A percentile compares a stretch with the other conserved stretches of the same genome.
Conservation (phyloP, 2,113 vertebrate genomes). For the Xyliphius kryptos region DNA sequence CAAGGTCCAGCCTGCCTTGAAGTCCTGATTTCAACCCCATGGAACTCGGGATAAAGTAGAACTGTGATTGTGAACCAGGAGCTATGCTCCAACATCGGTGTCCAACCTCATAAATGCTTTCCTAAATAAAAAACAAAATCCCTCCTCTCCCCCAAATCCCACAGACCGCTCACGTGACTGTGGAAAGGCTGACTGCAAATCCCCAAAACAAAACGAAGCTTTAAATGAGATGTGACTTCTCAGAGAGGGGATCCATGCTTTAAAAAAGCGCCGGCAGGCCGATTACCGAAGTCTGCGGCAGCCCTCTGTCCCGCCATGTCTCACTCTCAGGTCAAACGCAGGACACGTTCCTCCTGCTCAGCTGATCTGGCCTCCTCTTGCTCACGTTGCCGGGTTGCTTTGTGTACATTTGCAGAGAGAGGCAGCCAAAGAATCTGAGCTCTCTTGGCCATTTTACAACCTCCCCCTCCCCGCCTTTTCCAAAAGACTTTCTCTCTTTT, state of each 20-base stretch:
- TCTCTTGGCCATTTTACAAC: slow-evolving; percentile 26
- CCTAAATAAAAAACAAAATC: not conserved
- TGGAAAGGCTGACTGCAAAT: not conserved
- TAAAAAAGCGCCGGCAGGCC: not conserved
- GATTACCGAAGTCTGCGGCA: not conserved
- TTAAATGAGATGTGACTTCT: not conserved
- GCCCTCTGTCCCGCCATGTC: not conserved
- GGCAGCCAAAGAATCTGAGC: slow-evolving; percentile 25
- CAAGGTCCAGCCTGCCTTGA: too few species aligned
- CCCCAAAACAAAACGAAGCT: not conserved
- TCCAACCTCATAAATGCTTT: not conserved
- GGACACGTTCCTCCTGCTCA: not conserved
- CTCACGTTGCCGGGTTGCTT: not conserved
- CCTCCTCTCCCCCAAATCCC: too few species aligned
- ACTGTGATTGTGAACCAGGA: too few species aligned
- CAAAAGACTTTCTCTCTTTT: not conserved
- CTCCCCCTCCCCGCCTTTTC: not conserved
- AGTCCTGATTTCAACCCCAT: too few species aligned
- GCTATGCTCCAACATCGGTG: too few species aligned
- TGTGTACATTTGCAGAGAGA: slow-evolving; percentile 23
- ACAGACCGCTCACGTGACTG: not conserved
- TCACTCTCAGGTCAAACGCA: not conserved
- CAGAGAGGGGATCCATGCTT: not conserved
- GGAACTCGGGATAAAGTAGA: too few species aligned
- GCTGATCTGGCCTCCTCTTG: not conserved